Evolutionary conservation across 2,888 invertebrate species (phyloP), one percentile per base, ranked within the genome.

Genomic region (Glaucopsyche alexis): DNA sequence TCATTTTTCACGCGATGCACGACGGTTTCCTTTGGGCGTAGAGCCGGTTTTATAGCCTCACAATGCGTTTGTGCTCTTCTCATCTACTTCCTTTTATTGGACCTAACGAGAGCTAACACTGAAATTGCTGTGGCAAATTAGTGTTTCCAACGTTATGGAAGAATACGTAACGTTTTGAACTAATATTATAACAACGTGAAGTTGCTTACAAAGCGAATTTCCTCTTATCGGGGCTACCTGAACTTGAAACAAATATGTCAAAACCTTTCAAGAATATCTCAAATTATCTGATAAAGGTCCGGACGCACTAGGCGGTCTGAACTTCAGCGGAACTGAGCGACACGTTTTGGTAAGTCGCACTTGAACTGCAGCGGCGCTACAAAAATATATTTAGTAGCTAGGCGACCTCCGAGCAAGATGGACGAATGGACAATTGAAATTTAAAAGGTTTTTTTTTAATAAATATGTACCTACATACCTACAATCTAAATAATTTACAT

Each of bases 31-130:
- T 87, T 84, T 80, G 85, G 83, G 83, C 86, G 90, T 88, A 92
- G 91, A 90, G 89, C 84, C 85, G 85, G 84, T 89, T 91, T 91
- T 89, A 90, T 89, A 84, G 85, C 87, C 81, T 87, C 85, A 91
- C 91, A 92, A 91, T 90, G 87, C 85, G 84, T 91, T 90, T 91
- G 90, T 91, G 85, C 88, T 88, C 91, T 90, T 89, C 83, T 91
- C 89, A 91, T 90, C 89, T 85, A 84, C 80, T 84, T 84, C 87
- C 89, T 90, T 90, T 91, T 90, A 91, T 89, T 60, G 85, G 86
- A 79, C 83, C 87, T 86, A 89, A 87, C 90, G 90, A 90, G 89
- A 91, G 85, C 86, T 85, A 84, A 88, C 91, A 89, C 91, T 90
- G 89, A 90, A 87, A 89, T 87, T 87, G 85, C 19, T 47, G 49